Conservation (phyloP, 1,140 invertebrate species). For the Diachasmimorpha longicaudata region DNA sequence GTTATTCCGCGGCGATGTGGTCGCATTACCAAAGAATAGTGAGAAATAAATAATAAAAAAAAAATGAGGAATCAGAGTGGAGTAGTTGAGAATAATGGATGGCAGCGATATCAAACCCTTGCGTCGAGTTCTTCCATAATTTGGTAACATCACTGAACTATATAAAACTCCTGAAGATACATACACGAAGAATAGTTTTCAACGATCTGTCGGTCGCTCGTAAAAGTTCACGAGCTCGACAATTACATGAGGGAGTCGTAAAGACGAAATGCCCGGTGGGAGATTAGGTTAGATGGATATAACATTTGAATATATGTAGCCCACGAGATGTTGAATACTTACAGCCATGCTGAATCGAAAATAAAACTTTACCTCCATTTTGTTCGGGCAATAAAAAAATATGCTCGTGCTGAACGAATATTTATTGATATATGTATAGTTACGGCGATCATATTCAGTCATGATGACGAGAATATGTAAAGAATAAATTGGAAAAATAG, state of each 20-base stretch:
- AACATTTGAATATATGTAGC: slow-evolving; percentile 9
- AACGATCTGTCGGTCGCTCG: slow-evolving; percentile 46
- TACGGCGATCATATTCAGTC: background rate
- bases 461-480: too few species aligned
- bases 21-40: background rate
- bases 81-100: background rate
- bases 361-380: slow-evolving; percentile 30
- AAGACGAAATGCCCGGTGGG: slow-evolving; percentile 51
- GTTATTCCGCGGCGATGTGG: background rate
- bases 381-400: background rate
- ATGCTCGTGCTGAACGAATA: background rate
- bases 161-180: background rate
- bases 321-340: background rate
- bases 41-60: background rate
- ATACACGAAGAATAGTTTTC: slow-evolving; percentile 26
- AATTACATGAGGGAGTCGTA: slow-evolving; percentile 60
- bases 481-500: too few species aligned
- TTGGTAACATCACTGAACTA: background rate
- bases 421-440: background rate
- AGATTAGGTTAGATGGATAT: slow-evolving; percentile 25
- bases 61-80: background rate
- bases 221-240: slow-evolving; percentile 60
- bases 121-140: background rate
- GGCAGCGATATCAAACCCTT: background rate
- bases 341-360: slow-evolving; percentile 4